These are phyloP conservation scores for Hiodon alosoides DNA, from an alignment of 2,113 vertebrate genomes.

Conservation along the genomic window DNA sequence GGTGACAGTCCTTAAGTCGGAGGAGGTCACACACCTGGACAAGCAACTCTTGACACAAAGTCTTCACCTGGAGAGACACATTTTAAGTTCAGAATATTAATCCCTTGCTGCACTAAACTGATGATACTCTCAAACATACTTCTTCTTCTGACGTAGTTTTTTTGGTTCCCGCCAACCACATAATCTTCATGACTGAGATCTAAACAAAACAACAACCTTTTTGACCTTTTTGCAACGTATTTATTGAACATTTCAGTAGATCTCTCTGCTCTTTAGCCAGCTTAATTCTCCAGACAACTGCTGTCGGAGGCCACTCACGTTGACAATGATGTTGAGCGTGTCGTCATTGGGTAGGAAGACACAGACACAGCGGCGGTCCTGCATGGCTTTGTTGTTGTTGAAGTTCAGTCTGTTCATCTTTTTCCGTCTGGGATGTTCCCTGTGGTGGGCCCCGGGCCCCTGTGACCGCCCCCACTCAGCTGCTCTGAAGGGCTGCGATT, in stretches of 20 bases:
- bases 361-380: slow-evolving; percentile 96
- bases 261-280: too few relatives aligned
- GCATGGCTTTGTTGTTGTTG: slow-evolving; percentile 97
- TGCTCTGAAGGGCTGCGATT: slow-evolving; percentile 22
- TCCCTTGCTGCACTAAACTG: not conserved
- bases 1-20: slow-evolving; percentile 89
- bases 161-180: too few relatives aligned
- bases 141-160: too few relatives aligned
- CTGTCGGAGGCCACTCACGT: slow-evolving; percentile 63
- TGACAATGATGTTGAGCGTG: slow-evolving; percentile 94
- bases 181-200: too few relatives aligned
- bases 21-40: slow-evolving; percentile 94
- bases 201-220: too few relatives aligned
- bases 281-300: not conserved
- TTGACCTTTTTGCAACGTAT: too few relatives aligned
- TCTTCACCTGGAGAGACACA: slow-evolving; percentile 76
- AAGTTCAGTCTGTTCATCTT: slow-evolving; percentile 96
- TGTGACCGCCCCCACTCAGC: slow-evolving; percentile 41
- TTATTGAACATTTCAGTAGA: too few relatives aligned
- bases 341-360: slow-evolving; percentile 96
- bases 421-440: slow-evolving; percentile 52
- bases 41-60: slow-evolving; percentile 87
- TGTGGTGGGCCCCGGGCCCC: slow-evolving; percentile 51
- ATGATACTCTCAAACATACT: not conserved
- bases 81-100: not conserved